These are phyloP conservation scores for Colius striatus DNA, from an alignment of 2,113 vertebrate genomes.

Conservation along the genomic window DNA sequence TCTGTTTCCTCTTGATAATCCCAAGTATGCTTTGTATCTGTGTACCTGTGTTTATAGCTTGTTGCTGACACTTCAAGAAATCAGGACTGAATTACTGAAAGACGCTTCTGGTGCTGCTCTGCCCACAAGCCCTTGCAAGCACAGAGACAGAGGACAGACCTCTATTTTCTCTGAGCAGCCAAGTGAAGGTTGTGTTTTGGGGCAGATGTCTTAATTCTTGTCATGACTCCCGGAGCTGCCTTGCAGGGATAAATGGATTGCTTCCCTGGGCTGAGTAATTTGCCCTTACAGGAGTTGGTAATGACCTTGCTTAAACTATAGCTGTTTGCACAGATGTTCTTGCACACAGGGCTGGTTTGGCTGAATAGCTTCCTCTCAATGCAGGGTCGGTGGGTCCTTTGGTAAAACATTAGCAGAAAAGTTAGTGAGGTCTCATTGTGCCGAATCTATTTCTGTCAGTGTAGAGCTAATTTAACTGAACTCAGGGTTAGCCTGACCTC, in stretches of 20 bases:
- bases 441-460: neutral
- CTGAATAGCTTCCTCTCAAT: neutral
- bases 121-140: neutral
- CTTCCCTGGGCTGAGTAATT: neutral
- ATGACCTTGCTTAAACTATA: neutral
- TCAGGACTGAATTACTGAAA: neutral
- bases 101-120: neutral
- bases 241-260: neutral
- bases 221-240: neutral
- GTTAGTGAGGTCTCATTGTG: neutral
- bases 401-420: constrained; percentile 44
- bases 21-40: neutral
- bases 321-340: neutral
- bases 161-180: neutral
- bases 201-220: neutral
- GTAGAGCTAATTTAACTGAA: constrained; percentile 7
- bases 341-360: neutral
- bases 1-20: neutral
- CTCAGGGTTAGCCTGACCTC: constrained; percentile 53
- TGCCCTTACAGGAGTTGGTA: neutral
- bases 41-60: neutral
- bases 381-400: neutral
- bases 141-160: neutral
- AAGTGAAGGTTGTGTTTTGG: neutral
- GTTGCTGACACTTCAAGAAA: neutral